Evolutionary conservation across 35 echinoderm and acorn worm genomes (phyloP).

Genomic region (Ophiothrix spiculata): DNA sequence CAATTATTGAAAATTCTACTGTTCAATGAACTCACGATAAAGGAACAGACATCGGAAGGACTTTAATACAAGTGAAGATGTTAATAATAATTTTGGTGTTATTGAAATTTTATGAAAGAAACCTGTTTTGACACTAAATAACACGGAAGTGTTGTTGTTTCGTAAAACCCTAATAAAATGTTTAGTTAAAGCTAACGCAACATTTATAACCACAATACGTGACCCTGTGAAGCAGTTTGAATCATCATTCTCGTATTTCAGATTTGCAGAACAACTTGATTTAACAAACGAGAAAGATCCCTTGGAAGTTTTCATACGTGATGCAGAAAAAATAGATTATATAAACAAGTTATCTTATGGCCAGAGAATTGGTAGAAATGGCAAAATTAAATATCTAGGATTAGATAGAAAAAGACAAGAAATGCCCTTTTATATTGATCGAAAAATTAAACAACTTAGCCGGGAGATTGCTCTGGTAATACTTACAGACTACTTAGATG

Average conservation of each 20-base stretch:
- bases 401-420: slow-evolving; percentile 45
- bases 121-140: no score
- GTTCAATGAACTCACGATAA: no score
- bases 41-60: no score
- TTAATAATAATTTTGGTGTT: no score
- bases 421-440: neutral
- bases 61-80: no score
- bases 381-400: slow-evolving; percentile 65
- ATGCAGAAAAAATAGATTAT: slow-evolving; percentile 8
- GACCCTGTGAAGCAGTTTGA: slow-evolving; percentile 61
- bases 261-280: slow-evolving; percentile 26
- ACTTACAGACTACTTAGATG: slow-evolving; percentile 74
- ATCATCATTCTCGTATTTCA: slow-evolving; percentile 74
- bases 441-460: slow-evolving; percentile 33
- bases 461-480: slow-evolving; percentile 64
- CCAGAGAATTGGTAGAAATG: slow-evolving; percentile 29
- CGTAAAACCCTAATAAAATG: no score
- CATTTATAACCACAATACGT: slow-evolving; percentile 67
- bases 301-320: slow-evolving; percentile 60
- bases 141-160: no score
- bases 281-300: slow-evolving; percentile 23
- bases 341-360: slow-evolving; percentile 17
- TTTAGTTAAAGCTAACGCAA: no score
- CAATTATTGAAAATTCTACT: no score
- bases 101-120: no score